Evolutionary conservation across 2,888 invertebrate species (phyloP), one percentile per base, ranked within the genome.

Genomic region (Agriopis marginaria): DNA sequence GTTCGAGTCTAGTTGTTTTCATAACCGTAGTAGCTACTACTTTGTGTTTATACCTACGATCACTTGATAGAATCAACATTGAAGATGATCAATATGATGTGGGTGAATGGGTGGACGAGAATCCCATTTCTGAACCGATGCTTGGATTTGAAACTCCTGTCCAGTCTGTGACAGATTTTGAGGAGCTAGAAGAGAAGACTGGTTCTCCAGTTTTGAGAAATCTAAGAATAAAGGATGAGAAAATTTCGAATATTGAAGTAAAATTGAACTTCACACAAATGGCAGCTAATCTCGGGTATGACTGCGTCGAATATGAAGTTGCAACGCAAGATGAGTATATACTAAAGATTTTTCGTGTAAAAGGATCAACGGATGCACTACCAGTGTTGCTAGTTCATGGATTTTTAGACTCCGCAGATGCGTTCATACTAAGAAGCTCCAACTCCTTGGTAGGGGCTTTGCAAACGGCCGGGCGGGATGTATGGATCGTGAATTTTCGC

Each of bases 391-490:
- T 85, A 5, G 66, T 79, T 49, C 87, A 86, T 58, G 85, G 83
- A 0, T 45, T 83, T 3, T 14, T 71, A 0, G 79, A 81, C 45
- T 74, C 79, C 2, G 55, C 79, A 0, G 82, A 85, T 61, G 70
- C 75, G 5, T 86, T 77, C 77, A 66, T 86, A 12, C 45, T 82
- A 0, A 75, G 82, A 62, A 83, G 82, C 0, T 68, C 80, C 7
- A 50, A n/a, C 0, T 84, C 84, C 0, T 50, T 85, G 0, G 78
- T 74, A 0, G 66, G 77, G 6, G 63, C 68, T 5, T 77, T 95
- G 51, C 90, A 92, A 0, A 89, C 92, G 54, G 80, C 80, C 10
- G 95, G 94, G 0, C 94, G 91, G 71, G 95, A 95, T 55, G 47
- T 75, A 9, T 74, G 74, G 73, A 9, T 71, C 4, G 68, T 56